Conservation (phyloP, 2,888 invertebrate genomes). For the Nymphalis polychloros region DNA sequence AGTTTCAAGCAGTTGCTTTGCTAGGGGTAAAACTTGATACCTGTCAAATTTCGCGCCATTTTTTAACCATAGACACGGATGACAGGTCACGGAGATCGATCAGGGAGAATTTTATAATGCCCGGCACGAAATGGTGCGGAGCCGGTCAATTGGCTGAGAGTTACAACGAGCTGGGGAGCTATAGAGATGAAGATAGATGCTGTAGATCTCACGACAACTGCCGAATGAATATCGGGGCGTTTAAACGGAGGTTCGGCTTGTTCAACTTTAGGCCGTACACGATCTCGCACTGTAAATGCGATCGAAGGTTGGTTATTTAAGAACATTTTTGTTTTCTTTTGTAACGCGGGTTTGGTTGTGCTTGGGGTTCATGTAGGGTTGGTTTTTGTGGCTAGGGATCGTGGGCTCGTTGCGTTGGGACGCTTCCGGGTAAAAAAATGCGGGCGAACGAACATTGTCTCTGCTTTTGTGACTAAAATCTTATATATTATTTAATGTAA, state of each 20-base stretch:
- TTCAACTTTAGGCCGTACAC: conserved; percentile 88
- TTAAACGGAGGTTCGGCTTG: conserved; percentile 82
- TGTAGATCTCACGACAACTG: conserved; percentile 89
- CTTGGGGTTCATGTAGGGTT: not conserved
- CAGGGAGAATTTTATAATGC: conserved; percentile 82
- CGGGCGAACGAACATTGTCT: not conserved
- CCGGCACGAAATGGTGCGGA: conserved; percentile 90
- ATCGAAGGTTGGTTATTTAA: conserved; percentile 83
- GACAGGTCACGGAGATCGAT: conserved; percentile 73
- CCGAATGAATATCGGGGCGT: conserved; percentile 82
- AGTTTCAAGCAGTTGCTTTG: not conserved
- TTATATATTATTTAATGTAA: no score
- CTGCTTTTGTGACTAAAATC: conserved; percentile 3
- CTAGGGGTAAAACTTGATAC: not conserved
- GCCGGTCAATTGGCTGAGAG: conserved; percentile 80
- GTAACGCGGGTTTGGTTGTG: conserved; percentile 10
- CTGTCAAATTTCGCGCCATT: conserved; percentile 16
- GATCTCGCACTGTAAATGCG: conserved; percentile 88
- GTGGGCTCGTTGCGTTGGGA: not conserved
- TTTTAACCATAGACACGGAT: conserved; percentile 38
- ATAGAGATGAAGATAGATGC: conserved; percentile 84
- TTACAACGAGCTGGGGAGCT: conserved; percentile 83
- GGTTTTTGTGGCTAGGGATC: not conserved
- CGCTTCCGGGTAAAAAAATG: not conserved
- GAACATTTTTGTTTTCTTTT: conserved; percentile 29